These are phyloP conservation scores for Bombus pyrosoma DNA, from an alignment of 1,140 invertebrate genomes.

Conservation along the genomic window DNA sequence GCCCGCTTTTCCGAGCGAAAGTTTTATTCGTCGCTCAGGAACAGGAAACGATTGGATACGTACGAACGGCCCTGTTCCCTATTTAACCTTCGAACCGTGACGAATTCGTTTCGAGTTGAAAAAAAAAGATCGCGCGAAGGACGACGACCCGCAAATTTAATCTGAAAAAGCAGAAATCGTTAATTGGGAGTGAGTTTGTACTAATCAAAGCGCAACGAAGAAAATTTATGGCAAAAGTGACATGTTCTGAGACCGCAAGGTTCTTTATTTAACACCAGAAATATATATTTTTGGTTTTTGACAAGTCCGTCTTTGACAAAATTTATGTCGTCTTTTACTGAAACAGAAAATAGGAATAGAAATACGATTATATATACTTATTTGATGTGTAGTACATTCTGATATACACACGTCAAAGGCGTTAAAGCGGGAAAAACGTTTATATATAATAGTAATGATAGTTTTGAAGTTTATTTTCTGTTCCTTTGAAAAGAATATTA, in stretches of 20 bases:
- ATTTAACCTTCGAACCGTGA: background rate
- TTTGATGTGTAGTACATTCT: background rate
- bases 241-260: background rate
- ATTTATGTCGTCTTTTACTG: background rate
- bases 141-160: background rate
- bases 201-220: background rate
- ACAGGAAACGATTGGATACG: slow-evolving; percentile 42
- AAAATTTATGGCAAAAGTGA: background rate
- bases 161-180: background rate
- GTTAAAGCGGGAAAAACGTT: background rate
- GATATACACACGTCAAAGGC: background rate
- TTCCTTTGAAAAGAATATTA: background rate
- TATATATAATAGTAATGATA: background rate
- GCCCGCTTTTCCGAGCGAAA: slow-evolving; percentile 15
- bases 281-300: background rate
- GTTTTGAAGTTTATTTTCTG: background rate
- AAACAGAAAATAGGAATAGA: background rate
- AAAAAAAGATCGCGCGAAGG: background rate
- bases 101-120: background rate
- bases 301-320: background rate
- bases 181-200: background rate
- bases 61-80: slow-evolving; percentile 1
- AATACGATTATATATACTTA: background rate
- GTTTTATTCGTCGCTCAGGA: slow-evolving; percentile 40
- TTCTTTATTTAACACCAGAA: background rate